Base-by-base conservation (phyloP, 2,113 vertebrate species). In the Pachycephala philippinensis region DNA sequence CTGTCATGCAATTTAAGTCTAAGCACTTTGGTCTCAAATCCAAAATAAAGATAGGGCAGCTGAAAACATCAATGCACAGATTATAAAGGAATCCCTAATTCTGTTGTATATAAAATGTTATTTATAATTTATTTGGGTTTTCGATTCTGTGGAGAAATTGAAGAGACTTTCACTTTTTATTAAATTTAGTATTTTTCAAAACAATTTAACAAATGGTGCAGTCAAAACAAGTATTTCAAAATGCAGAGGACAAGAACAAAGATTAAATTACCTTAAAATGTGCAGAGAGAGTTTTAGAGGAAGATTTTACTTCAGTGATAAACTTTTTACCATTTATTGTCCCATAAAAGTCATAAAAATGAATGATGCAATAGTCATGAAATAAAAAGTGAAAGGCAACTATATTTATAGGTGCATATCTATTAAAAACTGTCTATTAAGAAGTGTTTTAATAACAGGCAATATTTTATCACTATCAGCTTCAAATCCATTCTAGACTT, bases 361-460 rank as follows among this genome's bases (percentile, higher is more conserved):
- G 71, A 97, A 93, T 76, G 35, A 91, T 65, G n/a, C 5, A 76
- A 91, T 44, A 75, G 80, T 74, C 90, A 84, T 3, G 5, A 86
- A 93, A 92, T 78, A 93, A 93, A 90, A 94, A 88, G 90, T 84
- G 63, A 90, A 92, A 93, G 54, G 45, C 71, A 81, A 54, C 64
- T 80, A 42, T 63, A 91, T 87, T 91, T 85, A 95, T 80, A 92
- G 71, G 31, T 54, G 14, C 20, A 22, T 64, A 72, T 84, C 68
- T 88, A 80, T 86, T 85, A 85, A 75, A 72, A 84, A 91, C 9
- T 69, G 71, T 77, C 64, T 80, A 69, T 83, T 84, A 87, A 74
- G 80, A 84, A 91, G 15, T 80, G 68, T 44, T 96, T 92, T 81
- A 84, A 92, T 80, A 92, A 72, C 50, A 86, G 35, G 72, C 42